phyloP scores from a whole-genome alignment of 2,888 invertebrate species.

The Meiosimyza platycephala region DNA sequence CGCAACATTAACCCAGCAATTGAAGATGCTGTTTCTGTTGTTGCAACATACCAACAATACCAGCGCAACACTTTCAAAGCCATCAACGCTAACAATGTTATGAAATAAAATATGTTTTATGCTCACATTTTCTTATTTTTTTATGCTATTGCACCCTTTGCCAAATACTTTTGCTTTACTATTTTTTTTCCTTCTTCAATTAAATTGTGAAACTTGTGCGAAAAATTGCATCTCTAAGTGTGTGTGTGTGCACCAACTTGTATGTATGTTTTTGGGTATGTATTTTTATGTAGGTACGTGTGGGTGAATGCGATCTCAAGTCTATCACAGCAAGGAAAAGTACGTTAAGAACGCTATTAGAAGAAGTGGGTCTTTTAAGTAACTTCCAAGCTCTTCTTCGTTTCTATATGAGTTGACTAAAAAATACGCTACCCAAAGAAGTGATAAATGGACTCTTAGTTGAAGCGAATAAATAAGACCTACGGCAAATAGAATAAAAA shows the following conservation, averaged over 20 bases:
- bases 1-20: slow-evolving; percentile 20
- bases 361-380: too few relatives aligned
- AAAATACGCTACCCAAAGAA: too few relatives aligned
- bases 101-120: not conserved
- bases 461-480: too few relatives aligned
- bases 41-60: not conserved
- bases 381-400: too few relatives aligned
- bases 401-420: too few relatives aligned
- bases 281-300: too few relatives aligned
- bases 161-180: not conserved
- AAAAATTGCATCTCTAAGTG: slow-evolving; percentile 10
- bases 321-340: too few relatives aligned
- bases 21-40: not conserved
- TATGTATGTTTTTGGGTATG: not conserved
- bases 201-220: slow-evolving; percentile 25
- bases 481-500: too few relatives aligned
- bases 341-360: too few relatives aligned
- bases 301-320: too few relatives aligned
- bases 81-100: not conserved
- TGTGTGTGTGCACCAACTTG: not conserved
- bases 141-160: not conserved
- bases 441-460: too few relatives aligned
- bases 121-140: not conserved
- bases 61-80: not conserved
- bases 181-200: not conserved